Percentiles rank a stretch among this genome's conserved stretches.
phyloP scores from a whole-genome alignment of 1,140 invertebrate genomes.

The Pseudachorutes palmiensis region DNA sequence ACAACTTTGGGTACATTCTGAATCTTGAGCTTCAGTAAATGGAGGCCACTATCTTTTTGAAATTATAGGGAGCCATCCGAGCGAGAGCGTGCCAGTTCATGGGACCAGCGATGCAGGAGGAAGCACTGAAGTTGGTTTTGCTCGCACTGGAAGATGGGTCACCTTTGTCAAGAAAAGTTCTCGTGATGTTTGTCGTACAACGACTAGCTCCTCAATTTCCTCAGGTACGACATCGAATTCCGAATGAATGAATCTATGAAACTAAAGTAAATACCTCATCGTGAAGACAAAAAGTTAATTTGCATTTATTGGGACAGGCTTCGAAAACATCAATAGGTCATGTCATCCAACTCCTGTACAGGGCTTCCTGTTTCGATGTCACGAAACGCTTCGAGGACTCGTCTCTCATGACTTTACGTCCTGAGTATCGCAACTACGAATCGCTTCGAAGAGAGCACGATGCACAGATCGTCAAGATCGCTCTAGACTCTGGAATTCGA shows the following conservation, averaged over 20 bases:
- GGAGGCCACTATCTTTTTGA: slow-evolving; percentile 2
- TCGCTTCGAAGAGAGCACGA: slow-evolving; percentile 88
- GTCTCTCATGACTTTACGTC: slow-evolving; percentile 96
- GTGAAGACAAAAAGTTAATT: not conserved
- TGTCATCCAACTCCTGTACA: slow-evolving; percentile 93
- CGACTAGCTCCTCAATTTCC: slow-evolving; percentile 89
- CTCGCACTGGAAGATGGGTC: slow-evolving; percentile 92
- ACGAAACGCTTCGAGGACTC: slow-evolving; percentile 91
- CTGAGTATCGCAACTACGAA: slow-evolving; percentile 82
- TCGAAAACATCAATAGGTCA: slow-evolving; percentile 98
- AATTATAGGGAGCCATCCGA: slow-evolving; percentile 59
- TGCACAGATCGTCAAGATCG: slow-evolving; percentile 96
- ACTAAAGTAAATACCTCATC: not conserved
- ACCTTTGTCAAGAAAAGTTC: slow-evolving; percentile 89
- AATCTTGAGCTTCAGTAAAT: too few species aligned
- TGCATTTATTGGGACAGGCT: slow-evolving; percentile 49
- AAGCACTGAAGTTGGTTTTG: slow-evolving; percentile 88
- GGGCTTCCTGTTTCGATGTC: slow-evolving; percentile 97
- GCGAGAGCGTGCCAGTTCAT: slow-evolving; percentile 96
- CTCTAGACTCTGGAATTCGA: slow-evolving; percentile 88
- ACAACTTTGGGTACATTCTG: slow-evolving; percentile 68
- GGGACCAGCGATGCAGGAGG: slow-evolving; percentile 96
- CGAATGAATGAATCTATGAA: too few species aligned
- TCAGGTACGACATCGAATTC: too few species aligned
- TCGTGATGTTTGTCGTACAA: slow-evolving; percentile 98